These are phyloP conservation scores for Chondrilla cf. caribensis DNA, from an alignment of 37 sponge, comb jelly and placozoan species.

Conservation along the genomic window DNA sequence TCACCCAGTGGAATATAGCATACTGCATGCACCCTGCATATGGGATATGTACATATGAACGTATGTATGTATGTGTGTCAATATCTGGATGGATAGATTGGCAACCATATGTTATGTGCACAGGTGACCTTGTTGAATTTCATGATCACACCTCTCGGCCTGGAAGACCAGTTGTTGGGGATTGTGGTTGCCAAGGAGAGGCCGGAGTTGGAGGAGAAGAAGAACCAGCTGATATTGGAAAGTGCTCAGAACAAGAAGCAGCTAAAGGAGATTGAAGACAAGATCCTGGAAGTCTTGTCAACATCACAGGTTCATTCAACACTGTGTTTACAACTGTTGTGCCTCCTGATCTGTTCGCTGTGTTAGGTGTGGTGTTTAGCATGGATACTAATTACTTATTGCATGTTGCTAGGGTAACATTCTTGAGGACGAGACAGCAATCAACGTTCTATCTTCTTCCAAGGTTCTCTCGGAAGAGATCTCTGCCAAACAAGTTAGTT, in stretches of 20 bases:
- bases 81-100: not conserved
- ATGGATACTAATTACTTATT: no score
- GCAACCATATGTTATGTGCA: not conserved
- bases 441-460: slow-evolving; percentile 92
- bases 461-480: slow-evolving; percentile 93
- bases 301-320: slow-evolving; percentile 50
- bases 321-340: no score
- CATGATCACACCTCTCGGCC: slow-evolving; percentile 99
- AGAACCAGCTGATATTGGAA: slow-evolving; percentile 95
- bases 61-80: not conserved
- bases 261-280: slow-evolving; percentile 97
- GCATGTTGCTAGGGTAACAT: slow-evolving; percentile 76
- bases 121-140: slow-evolving; percentile 94
- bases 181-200: slow-evolving; percentile 98
- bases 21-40: not conserved
- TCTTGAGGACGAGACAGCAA: slow-evolving; percentile 95
- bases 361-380: no score
- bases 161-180: slow-evolving; percentile 96
- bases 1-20: not conserved
- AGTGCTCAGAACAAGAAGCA: slow-evolving; percentile 94
- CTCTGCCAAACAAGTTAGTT: slow-evolving; percentile 80
- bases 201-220: slow-evolving; percentile 97
- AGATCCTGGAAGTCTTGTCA: slow-evolving; percentile 95
- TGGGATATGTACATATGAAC: not conserved
- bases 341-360: no score